A percentile compares a stretch with the other conserved stretches of the same genome.
These are phyloP conservation scores for Lipophrys pholis DNA, from an alignment of 2,113 vertebrate species.

Conservation along the genomic window DNA sequence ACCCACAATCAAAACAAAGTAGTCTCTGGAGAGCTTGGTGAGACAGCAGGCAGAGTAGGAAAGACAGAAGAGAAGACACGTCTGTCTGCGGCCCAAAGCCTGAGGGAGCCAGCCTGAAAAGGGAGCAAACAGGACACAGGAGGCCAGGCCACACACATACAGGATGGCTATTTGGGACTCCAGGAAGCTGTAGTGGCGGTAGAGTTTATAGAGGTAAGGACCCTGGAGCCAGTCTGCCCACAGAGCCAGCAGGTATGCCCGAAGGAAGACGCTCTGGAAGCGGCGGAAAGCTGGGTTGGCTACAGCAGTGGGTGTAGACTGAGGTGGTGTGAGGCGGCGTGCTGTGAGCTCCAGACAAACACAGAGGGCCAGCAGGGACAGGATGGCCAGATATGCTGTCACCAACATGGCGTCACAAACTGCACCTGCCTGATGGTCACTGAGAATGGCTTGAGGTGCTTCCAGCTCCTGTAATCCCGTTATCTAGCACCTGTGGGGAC, in stretches of 20 bases:
- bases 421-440: constrained; percentile 37
- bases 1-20: constrained; percentile 89
- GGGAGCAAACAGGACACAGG: constrained; percentile 89
- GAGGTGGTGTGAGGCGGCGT: constrained; percentile 79
- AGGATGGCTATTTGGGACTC: constrained; percentile 94
- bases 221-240: constrained; percentile 95
- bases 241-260: constrained; percentile 90
- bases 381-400: constrained; percentile 86
- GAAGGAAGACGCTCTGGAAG: constrained; percentile 89
- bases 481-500: constrained; percentile 45
- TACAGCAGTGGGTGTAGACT: constrained; percentile 70
- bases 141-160: constrained; percentile 92
- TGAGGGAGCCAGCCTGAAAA: constrained; percentile 88
- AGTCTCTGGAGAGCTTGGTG: constrained; percentile 91
- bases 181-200: constrained; percentile 93
- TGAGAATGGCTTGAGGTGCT: constrained; percentile 3
- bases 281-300: constrained; percentile 89
- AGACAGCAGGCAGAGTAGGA: constrained; percentile 89
- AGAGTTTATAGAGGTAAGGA: constrained; percentile 95
- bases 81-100: constrained; percentile 86
- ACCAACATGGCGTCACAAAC: constrained; percentile 85
- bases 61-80: constrained; percentile 91
- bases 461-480: constrained; percentile 1
- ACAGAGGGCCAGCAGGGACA: constrained; percentile 84
- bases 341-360: constrained; percentile 87